Evolutionary conservation across 2,888 invertebrate species (phyloP), one percentile per base, ranked within the genome.

Genomic region (Cryptus viduatorius): DNA sequence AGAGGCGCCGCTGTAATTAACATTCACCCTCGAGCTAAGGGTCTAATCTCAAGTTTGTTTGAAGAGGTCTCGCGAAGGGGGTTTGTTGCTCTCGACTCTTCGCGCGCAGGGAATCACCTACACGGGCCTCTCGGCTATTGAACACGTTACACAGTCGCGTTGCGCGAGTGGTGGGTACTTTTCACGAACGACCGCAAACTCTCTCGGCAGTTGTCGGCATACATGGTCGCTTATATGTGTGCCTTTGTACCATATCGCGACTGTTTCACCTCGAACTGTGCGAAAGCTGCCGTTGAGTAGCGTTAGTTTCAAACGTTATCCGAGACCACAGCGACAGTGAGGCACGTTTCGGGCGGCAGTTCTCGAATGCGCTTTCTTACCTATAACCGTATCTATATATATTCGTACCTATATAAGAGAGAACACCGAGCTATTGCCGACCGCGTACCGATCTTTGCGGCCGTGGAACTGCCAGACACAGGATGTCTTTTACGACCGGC

Each of bases 401-500:
- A 56, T 16, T 10, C 14, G 69, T 29, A 37, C 37, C 44, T 46
- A 48, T 24, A 65, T 56, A 59, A 50, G 7, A 24, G 53, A 59
- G 48, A 59, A 82, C 14, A 29, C 14, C 67, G 82, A 85, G 79
- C 84, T 82, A 82, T 82, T 37, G 82, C 71, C 61, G 75, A 85
- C 84, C 82, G 82, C 84, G 76, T 16, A 82, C 59, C 82, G 84
- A 79, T 82, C 76, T 76, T 73, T 79, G 84, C 72, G 86, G 84
- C 68, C 65, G 79, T 83, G 80, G 79, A 72, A 83, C 79, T 84
- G 78, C 82, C 50, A 82, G 84, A 79, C 82, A 86, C 82, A 84
- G 82, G 86, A 83, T 84, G 86, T 86, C 79, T 85, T 82, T 82
- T 85, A 85, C 84, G 84, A 82, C 76, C 76, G 50, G 76, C 67